Evolutionary conservation across 2,888 invertebrate genomes (phyloP), one percentile per base, ranked within the genome.

Genomic region (Hipparchia sbordonii): DNA sequence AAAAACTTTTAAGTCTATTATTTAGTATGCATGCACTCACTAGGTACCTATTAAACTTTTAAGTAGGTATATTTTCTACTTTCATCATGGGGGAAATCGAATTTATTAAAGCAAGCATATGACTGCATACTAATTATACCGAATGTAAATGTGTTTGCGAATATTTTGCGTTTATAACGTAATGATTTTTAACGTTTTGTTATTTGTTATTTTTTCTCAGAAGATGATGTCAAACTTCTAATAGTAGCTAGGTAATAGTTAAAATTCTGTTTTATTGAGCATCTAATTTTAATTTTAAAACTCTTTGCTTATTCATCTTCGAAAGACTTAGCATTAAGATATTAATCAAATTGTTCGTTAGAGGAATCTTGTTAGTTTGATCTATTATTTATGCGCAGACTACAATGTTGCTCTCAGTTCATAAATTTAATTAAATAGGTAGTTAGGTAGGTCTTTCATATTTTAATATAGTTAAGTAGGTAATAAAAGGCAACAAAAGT

Each of bases 1-100:
- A 57, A 67, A 67, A 67, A 67, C 67, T 67, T 67, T 48, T n/a
- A 65, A 65, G 51, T 65, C 65, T 65, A 52, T 65, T 65, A 65
- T 65, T 65, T 65, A 52, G 51, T 33, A n/a, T 48, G 62, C 62
- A 62, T 62, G 62, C 48, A 48, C 13, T 12, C 60, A 52, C 12
- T 23, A 12, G 52, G 52, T 12, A 54, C 52, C 8, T 59, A 33
- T 23, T 23, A 33, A 33, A 9, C 9, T 23, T 48, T 48, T 8
- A 48, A 48, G 48, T 39, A 39, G 23, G 23, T 46, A 46, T 23
- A 57, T 57, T 33, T 9, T 59, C 5, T 54, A 5, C 52, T 48
- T 48, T 48, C 52, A 54, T 12, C 4, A 12, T 12, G 52, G 12
- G 12, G 12, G 1, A 54, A 54, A 12, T 2, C 12, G 39, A 5